A percentile compares a stretch with the other conserved stretches of the same genome.
These are phyloP conservation scores for Aporrectodea caliginosa DNA, from an alignment of 1,140 invertebrate species.

Conservation along the genomic window DNA sequence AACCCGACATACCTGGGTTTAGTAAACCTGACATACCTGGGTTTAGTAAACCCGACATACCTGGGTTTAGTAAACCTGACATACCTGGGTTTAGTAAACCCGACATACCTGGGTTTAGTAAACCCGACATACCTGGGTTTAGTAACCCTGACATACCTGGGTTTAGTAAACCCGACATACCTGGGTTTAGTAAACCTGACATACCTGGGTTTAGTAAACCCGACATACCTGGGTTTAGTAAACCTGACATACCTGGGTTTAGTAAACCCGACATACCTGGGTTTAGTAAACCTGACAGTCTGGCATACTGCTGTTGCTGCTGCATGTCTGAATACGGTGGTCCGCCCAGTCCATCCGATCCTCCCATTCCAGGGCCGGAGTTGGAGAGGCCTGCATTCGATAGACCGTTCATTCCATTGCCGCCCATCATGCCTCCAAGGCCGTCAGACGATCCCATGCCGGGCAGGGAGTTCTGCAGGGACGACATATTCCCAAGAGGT, in stretches of 20 bases:
- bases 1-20: too few relatives aligned
- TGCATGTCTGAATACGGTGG: conserved; percentile 63
- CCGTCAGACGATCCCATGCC: neutral
- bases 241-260: neutral
- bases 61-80: too few relatives aligned
- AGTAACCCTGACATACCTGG: too few relatives aligned
- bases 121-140: too few relatives aligned
- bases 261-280: conserved; percentile 24
- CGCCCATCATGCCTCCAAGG: neutral
- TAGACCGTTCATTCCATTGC: conserved; percentile 13
- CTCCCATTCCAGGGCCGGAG: conserved; percentile 38
- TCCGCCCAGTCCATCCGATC: conserved; percentile 53
- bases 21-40: too few relatives aligned
- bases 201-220: too few relatives aligned
- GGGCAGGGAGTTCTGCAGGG: conserved; percentile 19
- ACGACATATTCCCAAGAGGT: conserved; percentile 14
- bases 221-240: too few relatives aligned
- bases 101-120: too few relatives aligned
- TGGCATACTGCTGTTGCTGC: conserved; percentile 63
- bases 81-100: too few relatives aligned
- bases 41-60: too few relatives aligned
- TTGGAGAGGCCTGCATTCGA: neutral
- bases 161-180: too few relatives aligned
- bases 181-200: too few relatives aligned
- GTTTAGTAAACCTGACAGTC: conserved; percentile 53